phyloP scores from a whole-genome alignment of 1,140 invertebrate genomes.

The Bombus picipes region DNA sequence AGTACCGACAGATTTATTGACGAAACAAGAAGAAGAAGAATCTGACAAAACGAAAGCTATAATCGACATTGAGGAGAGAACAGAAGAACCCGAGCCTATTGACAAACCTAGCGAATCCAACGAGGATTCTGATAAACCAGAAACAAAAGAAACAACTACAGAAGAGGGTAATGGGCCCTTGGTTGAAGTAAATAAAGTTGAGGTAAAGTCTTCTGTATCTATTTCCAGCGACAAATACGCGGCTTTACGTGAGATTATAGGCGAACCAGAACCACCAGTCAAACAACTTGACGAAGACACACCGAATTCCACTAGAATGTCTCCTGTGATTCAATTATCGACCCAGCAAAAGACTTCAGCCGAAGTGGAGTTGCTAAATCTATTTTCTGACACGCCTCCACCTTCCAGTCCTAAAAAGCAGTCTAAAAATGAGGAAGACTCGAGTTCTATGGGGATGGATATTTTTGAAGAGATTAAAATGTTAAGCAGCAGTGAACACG shows the following conservation, averaged over 20 bases:
- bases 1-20: conserved; percentile 15
- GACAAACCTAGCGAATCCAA: conserved; percentile 54
- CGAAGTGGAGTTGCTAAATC: conserved; percentile 76
- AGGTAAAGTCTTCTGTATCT: conserved; percentile 73
- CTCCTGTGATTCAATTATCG: conserved; percentile 49
- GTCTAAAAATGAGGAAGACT: conserved; percentile 69
- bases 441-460: conserved; percentile 70
- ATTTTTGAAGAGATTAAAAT: conserved; percentile 81
- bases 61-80: conserved; percentile 24
- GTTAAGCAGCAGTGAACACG: conserved; percentile 68
- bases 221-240: conserved; percentile 79
- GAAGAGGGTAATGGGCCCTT: conserved; percentile 66
- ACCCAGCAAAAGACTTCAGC: conserved; percentile 53
- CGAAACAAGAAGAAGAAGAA: conserved; percentile 49
- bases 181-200: conserved; percentile 59
- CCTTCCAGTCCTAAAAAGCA: conserved; percentile 65
- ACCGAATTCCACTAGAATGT: conserved; percentile 20
- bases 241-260: conserved; percentile 78
- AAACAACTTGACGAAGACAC: conserved; percentile 61
- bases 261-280: conserved; percentile 68
- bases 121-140: conserved; percentile 42
- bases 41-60: conserved; percentile 34
- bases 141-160: conserved; percentile 34
- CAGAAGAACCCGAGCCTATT: conserved; percentile 18
- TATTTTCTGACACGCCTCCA: conserved; percentile 75